These are phyloP conservation scores for Pristionchus entomophagus DNA, from an alignment of 2,888 invertebrate genomes.

Conservation along the genomic window DNA sequence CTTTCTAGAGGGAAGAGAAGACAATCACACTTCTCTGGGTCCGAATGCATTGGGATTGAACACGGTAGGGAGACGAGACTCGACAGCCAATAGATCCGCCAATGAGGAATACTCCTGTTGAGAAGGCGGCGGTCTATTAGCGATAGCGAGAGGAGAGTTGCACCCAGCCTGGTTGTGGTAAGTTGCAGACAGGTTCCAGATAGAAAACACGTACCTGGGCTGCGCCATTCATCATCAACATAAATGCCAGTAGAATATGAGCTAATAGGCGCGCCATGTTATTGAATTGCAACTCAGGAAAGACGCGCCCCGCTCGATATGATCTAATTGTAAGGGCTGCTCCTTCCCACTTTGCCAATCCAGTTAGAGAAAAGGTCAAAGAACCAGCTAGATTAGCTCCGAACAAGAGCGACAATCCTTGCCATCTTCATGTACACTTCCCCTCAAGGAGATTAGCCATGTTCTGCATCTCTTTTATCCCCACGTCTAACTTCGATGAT, in stretches of 20 bases:
- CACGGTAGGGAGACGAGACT: background rate
- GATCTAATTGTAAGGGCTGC: no score
- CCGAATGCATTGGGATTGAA: background rate
- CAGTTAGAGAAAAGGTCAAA: no score
- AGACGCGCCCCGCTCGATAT: no score
- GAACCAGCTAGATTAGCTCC: no score
- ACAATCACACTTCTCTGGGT: background rate
- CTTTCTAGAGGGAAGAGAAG: background rate
- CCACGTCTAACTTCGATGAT: background rate
- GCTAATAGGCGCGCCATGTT: background rate
- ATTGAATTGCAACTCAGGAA: background rate
- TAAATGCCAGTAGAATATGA: background rate
- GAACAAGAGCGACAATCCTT: no score
- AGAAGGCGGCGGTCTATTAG: no score
- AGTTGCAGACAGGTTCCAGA: no score
- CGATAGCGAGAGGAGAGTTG: no score
- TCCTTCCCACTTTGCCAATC: no score
- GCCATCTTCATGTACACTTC: no score
- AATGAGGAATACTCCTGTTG: background rate
- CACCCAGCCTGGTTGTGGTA: no score
- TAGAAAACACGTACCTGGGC: background rate
- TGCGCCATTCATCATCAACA: background rate
- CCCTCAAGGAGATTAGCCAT: no score
- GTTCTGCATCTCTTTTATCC: background rate
- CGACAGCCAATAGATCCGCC: background rate